Percentiles rank a stretch among this genome's conserved stretches.
phyloP scores from a whole-genome alignment of 2,113 vertebrate genomes.

The Xenopus tropicalis region UCB_Xtro_10.0 CM004450.2:86678001-86678500 shows the following conservation, averaged over 20 bases:
- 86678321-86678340: background rate
- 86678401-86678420: constrained; percentile 5
- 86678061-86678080: too few species aligned
- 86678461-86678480: constrained; percentile 1
- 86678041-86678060: too few species aligned
- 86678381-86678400: background rate
- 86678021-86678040: too few species aligned
- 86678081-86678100: too few species aligned
- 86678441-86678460: background rate
- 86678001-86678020: too few species aligned
- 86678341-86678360: constrained; percentile 2
- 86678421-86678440: constrained; percentile 19
- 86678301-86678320: background rate
- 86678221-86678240: too few species aligned
- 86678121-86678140: too few species aligned
- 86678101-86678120: too few species aligned
- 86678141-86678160: too few species aligned
- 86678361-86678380: background rate
- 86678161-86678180: too few species aligned
- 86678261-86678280: background rate
- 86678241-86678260: background rate
- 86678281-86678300: background rate
- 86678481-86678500: constrained; percentile 3
- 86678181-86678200: too few species aligned
- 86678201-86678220: too few species aligned